A percentile compares a stretch with the other conserved stretches of the same genome.
Evolutionary conservation across 2,888 invertebrate species (phyloP).

Genomic region (Acanthosepion esculentum): DNA sequence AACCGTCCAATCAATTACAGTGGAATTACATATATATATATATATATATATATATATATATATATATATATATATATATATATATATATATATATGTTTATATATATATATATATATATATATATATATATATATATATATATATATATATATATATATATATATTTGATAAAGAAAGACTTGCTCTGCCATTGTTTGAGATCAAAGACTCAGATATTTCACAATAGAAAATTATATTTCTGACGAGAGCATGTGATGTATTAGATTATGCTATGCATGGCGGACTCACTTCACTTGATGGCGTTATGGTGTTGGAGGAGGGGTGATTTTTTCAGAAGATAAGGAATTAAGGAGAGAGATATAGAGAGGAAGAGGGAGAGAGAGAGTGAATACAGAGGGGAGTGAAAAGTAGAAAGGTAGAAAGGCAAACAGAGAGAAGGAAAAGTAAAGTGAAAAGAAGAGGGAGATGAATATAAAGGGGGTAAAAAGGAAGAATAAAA

Average conservation of each 20-base stretch:
- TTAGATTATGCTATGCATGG: neutral
- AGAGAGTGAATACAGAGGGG: no score
- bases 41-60: no score
- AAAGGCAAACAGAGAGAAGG: neutral
- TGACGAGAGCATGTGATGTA: neutral
- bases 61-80: neutral
- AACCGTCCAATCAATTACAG: no score
- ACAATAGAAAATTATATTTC: slow-evolving; percentile 21
- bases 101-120: no score
- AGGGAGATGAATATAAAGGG: neutral
- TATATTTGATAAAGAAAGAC: neutral
- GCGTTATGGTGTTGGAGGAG: no score
- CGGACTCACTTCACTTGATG: neutral
- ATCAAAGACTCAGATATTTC: neutral
- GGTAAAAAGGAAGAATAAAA: neutral
- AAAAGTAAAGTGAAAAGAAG: neutral
- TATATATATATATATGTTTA: neutral
- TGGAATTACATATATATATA: no score
- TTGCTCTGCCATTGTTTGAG: neutral
- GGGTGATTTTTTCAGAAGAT: no score
- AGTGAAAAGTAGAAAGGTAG: no score
- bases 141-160: neutral
- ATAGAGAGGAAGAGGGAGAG: no score
- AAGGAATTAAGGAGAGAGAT: no score
- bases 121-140: no score